Percentiles rank a stretch among this genome's conserved stretches.
Conservation (phyloP, 2,797 vertebrate genomes). For the Syngnathus rostellatus region DNA sequence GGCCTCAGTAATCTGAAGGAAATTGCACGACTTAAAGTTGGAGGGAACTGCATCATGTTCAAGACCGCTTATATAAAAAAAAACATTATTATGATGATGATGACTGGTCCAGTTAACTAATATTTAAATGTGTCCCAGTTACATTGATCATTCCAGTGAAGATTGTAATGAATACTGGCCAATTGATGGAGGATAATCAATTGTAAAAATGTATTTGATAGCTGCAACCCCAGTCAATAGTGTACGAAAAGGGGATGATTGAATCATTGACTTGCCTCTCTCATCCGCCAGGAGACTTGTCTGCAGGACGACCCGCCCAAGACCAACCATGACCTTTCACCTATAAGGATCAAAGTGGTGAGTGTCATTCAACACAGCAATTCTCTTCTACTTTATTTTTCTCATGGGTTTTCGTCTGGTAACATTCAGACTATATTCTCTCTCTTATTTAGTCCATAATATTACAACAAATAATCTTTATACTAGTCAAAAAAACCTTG, state of each 20-base stretch:
- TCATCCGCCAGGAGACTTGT: conserved; percentile 63
- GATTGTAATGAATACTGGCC: background rate
- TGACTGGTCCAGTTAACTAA: background rate
- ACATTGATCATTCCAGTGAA: background rate
- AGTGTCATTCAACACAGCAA: conserved; percentile 22
- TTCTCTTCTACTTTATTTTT: background rate
- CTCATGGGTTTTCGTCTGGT: too few relatives aligned
- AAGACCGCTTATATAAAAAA: background rate
- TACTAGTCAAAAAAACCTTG: too few relatives aligned
- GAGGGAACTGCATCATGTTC: background rate
- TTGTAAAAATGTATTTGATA: too few relatives aligned
- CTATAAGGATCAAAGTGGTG: conserved; percentile 75
- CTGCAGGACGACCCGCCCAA: conserved; percentile 63
- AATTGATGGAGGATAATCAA: background rate
- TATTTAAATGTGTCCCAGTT: background rate
- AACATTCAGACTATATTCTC: too few relatives aligned
- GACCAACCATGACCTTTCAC: conserved; percentile 67
- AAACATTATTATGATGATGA: background rate
- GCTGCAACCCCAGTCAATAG: background rate
- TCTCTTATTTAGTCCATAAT: too few relatives aligned
- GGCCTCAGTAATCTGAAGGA: background rate
- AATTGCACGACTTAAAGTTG: background rate
- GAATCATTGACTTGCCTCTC: background rate
- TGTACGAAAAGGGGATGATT: background rate
- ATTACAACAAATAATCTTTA: too few relatives aligned